Evolutionary conservation across 2,113 vertebrate genomes (phyloP).

Genomic region (Zapornia atra): DNA sequence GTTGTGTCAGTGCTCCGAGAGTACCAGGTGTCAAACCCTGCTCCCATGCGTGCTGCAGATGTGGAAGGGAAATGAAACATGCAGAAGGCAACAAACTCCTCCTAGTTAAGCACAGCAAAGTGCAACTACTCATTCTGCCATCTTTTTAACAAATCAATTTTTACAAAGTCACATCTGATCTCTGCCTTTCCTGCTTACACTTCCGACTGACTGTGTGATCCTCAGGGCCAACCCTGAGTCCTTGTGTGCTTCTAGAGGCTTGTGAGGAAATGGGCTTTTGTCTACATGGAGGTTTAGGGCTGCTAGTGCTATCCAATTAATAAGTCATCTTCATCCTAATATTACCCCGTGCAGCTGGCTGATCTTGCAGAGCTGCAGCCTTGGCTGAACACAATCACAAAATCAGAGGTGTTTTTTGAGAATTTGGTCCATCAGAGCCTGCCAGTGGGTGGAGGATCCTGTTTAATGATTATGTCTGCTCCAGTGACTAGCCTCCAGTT

Average conservation of each 20-base stretch:
- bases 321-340: background rate
- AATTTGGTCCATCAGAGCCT: background rate
- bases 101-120: rapidly evolving
- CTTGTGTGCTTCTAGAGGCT: background rate
- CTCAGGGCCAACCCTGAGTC: background rate
- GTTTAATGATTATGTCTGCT: conserved; percentile 46
- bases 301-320: background rate
- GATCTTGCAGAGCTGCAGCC: background rate
- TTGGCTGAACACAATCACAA: background rate
- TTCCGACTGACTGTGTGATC: background rate
- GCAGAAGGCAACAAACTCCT: background rate
- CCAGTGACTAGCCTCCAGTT: conserved; percentile 22
- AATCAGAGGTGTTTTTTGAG: background rate
- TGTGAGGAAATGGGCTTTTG: background rate
- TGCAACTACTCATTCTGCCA: background rate
- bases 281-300: background rate
- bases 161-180: background rate
- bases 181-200: background rate
- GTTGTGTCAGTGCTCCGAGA: background rate
- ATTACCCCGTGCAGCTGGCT: background rate
- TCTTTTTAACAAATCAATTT: rapidly evolving
- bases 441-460: background rate
- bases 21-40: rapidly evolving
- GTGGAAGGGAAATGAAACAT: background rate
- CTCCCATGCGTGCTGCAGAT: background rate